Evolutionary conservation across 2,888 invertebrate genomes (phyloP), one percentile per base, ranked within the genome.

Genomic region (Ctena decussata): DNA sequence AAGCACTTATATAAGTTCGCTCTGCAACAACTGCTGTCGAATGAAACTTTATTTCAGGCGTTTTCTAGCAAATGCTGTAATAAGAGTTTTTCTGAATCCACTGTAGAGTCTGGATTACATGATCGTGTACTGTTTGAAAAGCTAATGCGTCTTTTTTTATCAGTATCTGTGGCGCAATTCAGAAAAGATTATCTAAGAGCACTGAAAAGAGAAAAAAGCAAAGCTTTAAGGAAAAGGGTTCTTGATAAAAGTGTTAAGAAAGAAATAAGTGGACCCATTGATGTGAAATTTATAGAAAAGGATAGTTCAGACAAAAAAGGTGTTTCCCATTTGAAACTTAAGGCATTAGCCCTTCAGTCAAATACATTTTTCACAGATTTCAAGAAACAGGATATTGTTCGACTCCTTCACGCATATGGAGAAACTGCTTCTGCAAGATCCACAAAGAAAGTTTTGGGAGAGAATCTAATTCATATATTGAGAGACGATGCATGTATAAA

Each of bases 171-270:
- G 27, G 70, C 76, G 37, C 76, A 83, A 30, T 76, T 85, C 12
- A 37, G 81, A 12, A 70, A 69, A 57, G 78, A 81, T 44, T 78
- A 85, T 65, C 60, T 85, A 0, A 37, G 74, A 37, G 39, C 37
- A 39, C 0, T 80, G 6, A 73, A 78, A 53, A 77, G 74, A 71
- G 81, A 81, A 81, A 81, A 85, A 24, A 74, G 78, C 11, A 75
- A 75, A 35, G 74, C 85, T 27, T 30, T 84, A 18, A 73, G 77
- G 15, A 80, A 74, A 80, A 77, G 77, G 41, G 77, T 84, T 69
- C 37, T 77, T 39, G 60, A 84, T 32, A 84, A 80, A 60, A 65
- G 46, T 11, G 18, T 27, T 32, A 84, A 74, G 49, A 41, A 44
- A 24, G 57, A 15, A 8, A 27, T 24, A 49, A 21, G 18, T 21